Evolutionary conservation across 2,113 vertebrate genomes (phyloP), one percentile per base, ranked within the genome.

Genomic region (Stigmatopora argus): DNA sequence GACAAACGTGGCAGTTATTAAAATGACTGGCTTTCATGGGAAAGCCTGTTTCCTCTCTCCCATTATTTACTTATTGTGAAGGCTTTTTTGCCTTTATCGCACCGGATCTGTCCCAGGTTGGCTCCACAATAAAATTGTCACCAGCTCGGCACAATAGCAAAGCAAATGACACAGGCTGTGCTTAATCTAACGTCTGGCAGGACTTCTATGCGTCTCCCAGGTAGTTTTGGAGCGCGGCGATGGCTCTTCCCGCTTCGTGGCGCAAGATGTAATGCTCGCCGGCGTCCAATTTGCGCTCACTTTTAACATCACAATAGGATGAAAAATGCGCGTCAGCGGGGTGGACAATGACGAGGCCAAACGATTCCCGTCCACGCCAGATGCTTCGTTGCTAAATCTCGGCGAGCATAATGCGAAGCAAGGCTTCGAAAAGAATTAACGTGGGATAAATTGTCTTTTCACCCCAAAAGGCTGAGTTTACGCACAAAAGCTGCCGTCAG

Each of bases 1-100:
- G 75, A 82, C 83, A 83, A 73, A 71, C 3, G 71, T 84, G 83
- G 78, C 86, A 79, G 79, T 78, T 79, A 83, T 78, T 86, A 74
- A 86, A 85, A 85, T 79, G 57, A 67, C 77, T 68, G 48, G 70
- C 80, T 81, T 84, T 85, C 68, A 74, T 73, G 53, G 65, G 66
- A 26, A 80, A 82, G 59, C 66, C 65, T 4, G 60, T 72, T 65
- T 79, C 80, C 72, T 74, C 63, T 70, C 66, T 44, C 49, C 6
- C 38, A 60, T 74, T 81, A 77, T 83, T 81, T 77, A 67, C 62
- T 77, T 75, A 75, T 83, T 82, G 80, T 84, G 72, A 72, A 26
- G 75, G 69, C 68, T 19, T 74, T 57, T 19, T 38, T n/a, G 35
- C 77, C 82, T 80, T 85, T 80, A 76, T 75, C 72, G 69, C 70